These are phyloP conservation scores for Cavia aperea DNA, from an alignment of 2,113 vertebrate genomes.

Conservation along the genomic window DNA sequence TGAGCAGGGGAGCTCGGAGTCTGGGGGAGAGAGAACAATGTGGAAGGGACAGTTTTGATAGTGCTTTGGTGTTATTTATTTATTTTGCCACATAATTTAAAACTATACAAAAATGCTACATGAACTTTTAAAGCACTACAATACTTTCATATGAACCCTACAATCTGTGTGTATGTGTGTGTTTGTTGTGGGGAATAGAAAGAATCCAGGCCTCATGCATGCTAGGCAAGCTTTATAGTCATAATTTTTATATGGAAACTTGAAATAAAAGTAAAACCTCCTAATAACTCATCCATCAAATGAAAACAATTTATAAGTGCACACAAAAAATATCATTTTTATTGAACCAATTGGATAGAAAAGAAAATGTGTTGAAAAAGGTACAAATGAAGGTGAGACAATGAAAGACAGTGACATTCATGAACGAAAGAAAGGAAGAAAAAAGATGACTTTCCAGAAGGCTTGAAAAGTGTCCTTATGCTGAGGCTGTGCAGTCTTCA, in stretches of 20 bases:
- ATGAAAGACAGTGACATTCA: neutral
- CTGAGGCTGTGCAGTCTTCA: neutral
- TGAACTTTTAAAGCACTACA: neutral
- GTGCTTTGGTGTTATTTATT: neutral
- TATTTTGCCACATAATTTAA: slow-evolving; percentile 27
- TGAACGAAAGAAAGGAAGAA: neutral
- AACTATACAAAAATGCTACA: neutral
- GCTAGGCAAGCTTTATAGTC: neutral
- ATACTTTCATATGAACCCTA: neutral
- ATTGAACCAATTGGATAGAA: neutral
- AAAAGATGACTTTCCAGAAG: neutral
- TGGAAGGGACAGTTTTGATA: neutral
- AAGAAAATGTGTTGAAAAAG: neutral
- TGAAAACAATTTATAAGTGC: slow-evolving; percentile 2
- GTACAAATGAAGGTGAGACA: neutral
- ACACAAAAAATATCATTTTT: neutral
- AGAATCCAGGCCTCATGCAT: neutral
- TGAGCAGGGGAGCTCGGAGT: neutral
- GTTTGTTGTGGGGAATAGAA: neutral
- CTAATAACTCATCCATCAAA: slow-evolving; percentile 19
- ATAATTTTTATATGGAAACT: slow-evolving; percentile 14
- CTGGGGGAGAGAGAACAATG: neutral
- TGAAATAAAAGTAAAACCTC: slow-evolving; percentile 35
- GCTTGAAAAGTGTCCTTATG: neutral
- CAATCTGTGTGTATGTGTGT: neutral